These are phyloP conservation scores for Fragum fragum DNA, from an alignment of 2,888 invertebrate genomes.

Conservation along the genomic window DNA sequence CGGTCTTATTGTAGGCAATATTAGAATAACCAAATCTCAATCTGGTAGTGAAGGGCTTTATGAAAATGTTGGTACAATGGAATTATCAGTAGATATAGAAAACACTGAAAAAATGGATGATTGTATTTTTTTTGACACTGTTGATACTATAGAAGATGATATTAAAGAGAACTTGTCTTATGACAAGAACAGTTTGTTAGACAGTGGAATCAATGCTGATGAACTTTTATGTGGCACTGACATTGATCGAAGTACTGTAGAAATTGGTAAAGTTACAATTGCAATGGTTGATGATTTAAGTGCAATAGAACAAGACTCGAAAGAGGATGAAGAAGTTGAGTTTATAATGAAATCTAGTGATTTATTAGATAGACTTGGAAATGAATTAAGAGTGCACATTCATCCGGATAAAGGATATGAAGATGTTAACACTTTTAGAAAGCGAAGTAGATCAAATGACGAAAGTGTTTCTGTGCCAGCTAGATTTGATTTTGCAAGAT, in stretches of 20 bases:
- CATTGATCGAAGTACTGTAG: too few relatives aligned
- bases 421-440: constrained; percentile 27
- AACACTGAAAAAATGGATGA: not conserved
- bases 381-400: not conserved
- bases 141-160: not conserved
- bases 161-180: not conserved
- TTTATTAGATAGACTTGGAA: constrained; percentile 24
- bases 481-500: constrained; percentile 51
- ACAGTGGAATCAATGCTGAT: constrained; percentile 26
- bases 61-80: constrained; percentile 9
- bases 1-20: not conserved
- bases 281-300: not conserved
- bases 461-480: constrained; percentile 15
- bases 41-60: constrained; percentile 13
- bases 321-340: constrained; percentile 39
- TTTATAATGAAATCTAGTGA: constrained; percentile 38
- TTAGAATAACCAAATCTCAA: not conserved
- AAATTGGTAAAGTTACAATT: not conserved
- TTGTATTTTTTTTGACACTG: constrained; percentile 13
- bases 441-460: constrained; percentile 52
- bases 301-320: not conserved
- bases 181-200: constrained; percentile 23
- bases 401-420: constrained; percentile 33
- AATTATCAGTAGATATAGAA: constrained; percentile 1
- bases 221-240: constrained; percentile 19